Evolutionary conservation across 92 coral and sea anemone species (phyloP).

Genomic region (Epizoanthus scotinus): DNA sequence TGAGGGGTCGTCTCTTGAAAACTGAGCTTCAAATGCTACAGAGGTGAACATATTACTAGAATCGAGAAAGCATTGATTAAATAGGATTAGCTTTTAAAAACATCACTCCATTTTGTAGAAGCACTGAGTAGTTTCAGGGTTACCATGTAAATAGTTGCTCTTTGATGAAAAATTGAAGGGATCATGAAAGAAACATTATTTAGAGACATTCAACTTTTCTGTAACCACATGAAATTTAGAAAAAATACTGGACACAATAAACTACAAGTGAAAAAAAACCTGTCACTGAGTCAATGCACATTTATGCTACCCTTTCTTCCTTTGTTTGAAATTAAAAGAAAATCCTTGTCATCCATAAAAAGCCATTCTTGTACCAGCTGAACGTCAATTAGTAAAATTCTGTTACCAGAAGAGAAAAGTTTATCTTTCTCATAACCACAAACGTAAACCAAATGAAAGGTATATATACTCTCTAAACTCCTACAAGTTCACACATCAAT

Average conservation of each 20-base stretch:
- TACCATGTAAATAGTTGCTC: constrained; percentile 11
- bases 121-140: constrained; percentile 7
- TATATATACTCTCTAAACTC: constrained; percentile 21
- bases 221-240: constrained; percentile 1
- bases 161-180: constrained; percentile 31
- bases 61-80: constrained; percentile 21
- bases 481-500: constrained; percentile 18
- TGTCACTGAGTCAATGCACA: constrained; percentile 11
- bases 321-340: constrained; percentile 29
- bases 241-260: background rate
- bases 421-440: constrained; percentile 39
- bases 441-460: constrained; percentile 42
- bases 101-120: constrained; percentile 8
- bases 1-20: constrained; percentile 13
- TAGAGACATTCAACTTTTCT: background rate
- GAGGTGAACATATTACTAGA: constrained; percentile 18
- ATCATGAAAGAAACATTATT: constrained; percentile 25
- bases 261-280: background rate
- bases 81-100: constrained; percentile 29
- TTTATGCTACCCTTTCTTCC: constrained; percentile 26
- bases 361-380: constrained; percentile 42
- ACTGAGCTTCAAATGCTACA: constrained; percentile 24
- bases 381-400: constrained; percentile 37
- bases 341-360: constrained; percentile 29
- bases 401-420: constrained; percentile 35